These are phyloP conservation scores for Rhabdornis inornatus DNA, from an alignment of 2,113 vertebrate genomes.

Conservation along the genomic window DNA sequence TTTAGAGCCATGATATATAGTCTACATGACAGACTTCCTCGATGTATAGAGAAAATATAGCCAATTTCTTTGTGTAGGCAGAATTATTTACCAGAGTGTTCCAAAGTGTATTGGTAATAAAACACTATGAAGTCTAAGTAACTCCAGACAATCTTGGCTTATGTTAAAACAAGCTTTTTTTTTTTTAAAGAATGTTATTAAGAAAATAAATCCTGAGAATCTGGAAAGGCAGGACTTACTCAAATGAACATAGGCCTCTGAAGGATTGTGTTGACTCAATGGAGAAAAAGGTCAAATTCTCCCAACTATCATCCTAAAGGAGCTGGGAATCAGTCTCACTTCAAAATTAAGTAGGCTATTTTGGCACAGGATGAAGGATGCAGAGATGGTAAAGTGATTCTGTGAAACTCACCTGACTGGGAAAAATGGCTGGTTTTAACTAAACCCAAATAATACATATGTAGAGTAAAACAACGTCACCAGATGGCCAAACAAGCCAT, in stretches of 20 bases:
- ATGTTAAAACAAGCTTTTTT: slow-evolving; percentile 8
- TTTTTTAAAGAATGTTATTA: slow-evolving; percentile 29
- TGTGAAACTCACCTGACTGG: background rate
- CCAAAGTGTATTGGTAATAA: slow-evolving; percentile 55
- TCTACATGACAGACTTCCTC: slow-evolving; percentile 16
- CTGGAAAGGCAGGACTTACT: slow-evolving; percentile 17
- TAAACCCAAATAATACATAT: background rate
- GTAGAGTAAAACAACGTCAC: background rate
- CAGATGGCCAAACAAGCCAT: background rate
- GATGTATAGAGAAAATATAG: slow-evolving; percentile 52
- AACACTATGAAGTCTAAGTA: slow-evolving; percentile 54
- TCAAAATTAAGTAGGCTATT: background rate
- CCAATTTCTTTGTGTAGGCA: slow-evolving; percentile 56
- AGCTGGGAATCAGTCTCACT: background rate
- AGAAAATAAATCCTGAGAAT: slow-evolving; percentile 56
- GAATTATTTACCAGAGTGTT: slow-evolving; percentile 63
- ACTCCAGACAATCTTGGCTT: slow-evolving; percentile 49
- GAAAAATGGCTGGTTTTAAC: background rate
- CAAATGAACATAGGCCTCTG: slow-evolving; percentile 1
- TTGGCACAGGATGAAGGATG: background rate
- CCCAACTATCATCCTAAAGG: background rate
- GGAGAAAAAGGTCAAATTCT: slow-evolving; percentile 22
- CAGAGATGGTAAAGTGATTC: background rate
- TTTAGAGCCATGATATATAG: slow-evolving; percentile 32
- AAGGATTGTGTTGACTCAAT: background rate